Percentiles rank a stretch among this genome's conserved stretches.
Conservation (phyloP, 2,888 invertebrate species). For the Lasioglossum leucozonium region DNA sequence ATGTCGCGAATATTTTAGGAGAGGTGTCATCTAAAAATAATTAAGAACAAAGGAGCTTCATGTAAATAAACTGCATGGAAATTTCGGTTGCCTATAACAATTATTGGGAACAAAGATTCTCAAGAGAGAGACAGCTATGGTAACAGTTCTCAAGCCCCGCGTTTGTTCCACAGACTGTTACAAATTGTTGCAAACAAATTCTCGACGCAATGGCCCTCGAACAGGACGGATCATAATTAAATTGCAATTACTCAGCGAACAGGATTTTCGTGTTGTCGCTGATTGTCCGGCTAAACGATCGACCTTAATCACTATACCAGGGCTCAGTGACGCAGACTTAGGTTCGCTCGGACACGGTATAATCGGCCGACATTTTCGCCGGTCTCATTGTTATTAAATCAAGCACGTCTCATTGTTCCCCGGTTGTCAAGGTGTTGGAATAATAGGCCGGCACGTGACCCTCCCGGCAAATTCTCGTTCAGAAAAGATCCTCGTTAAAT, state of each 20-base stretch:
- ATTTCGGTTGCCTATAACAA: neutral
- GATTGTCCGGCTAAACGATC: constrained; percentile 4
- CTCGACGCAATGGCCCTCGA: neutral
- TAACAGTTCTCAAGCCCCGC: neutral
- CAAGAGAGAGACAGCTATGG: neutral
- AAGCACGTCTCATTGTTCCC: neutral
- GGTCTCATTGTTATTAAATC: neutral
- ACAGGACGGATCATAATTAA: neutral
- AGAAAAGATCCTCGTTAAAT: neutral
- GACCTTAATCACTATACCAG: constrained; percentile 34
- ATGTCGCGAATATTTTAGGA: neutral
- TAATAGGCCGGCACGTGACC: neutral
- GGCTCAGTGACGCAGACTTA: constrained; percentile 30
- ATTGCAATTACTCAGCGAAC: neutral
- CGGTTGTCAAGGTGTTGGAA: neutral
- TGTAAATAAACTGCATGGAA: neutral
- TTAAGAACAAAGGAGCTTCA: neutral
- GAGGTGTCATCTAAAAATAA: neutral
- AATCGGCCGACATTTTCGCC: neutral
- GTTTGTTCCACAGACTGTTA: neutral
- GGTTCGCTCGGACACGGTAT: neutral
- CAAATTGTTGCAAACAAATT: neutral
- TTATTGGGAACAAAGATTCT: neutral
- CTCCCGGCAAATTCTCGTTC: neutral
- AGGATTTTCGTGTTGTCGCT: neutral